phyloP scores from a whole-genome alignment of 2,797 vertebrate genomes.

The Cuniculus paca region DNA sequence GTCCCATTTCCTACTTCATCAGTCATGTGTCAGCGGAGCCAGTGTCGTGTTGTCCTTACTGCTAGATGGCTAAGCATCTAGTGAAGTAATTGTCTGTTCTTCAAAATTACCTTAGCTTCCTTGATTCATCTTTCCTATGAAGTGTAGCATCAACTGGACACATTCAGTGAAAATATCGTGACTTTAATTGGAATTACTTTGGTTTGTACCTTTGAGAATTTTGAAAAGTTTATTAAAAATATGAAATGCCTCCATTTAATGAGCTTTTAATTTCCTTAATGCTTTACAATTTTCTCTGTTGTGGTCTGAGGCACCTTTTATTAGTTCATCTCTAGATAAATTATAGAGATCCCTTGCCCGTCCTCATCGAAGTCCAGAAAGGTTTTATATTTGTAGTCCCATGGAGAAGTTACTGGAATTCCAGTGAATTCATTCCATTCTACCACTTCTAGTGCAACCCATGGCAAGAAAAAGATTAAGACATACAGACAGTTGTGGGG shows the following conservation, averaged over 20 bases:
- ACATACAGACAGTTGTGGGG: too few relatives aligned
- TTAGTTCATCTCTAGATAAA: conserved; percentile 3
- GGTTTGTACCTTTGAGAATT: conserved; percentile 14
- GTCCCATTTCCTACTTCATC: not conserved
- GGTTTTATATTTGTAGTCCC: too few relatives aligned
- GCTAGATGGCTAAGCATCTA: not conserved
- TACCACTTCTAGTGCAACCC: too few relatives aligned
- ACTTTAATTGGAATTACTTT: conserved; percentile 20
- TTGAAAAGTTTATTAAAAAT: not conserved
- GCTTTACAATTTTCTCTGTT: not conserved
- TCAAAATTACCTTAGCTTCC: not conserved
- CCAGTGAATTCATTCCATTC: too few relatives aligned
- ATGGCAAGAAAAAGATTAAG: too few relatives aligned
- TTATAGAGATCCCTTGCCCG: not conserved
- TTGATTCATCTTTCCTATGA: not conserved
- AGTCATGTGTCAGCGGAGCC: not conserved
- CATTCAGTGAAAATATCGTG: not conserved
- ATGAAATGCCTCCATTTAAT: not conserved
- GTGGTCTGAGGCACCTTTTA: not conserved
- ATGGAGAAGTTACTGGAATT: too few relatives aligned
- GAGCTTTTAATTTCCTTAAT: not conserved
- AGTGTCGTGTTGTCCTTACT: not conserved
- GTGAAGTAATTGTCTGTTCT: not conserved
- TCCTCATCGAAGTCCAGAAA: too few relatives aligned
- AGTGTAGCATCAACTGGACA: not conserved